Percentiles rank a stretch among this genome's conserved stretches.
phyloP scores from a whole-genome alignment of 2,113 vertebrate species.

The Procavia capensis region DNA sequence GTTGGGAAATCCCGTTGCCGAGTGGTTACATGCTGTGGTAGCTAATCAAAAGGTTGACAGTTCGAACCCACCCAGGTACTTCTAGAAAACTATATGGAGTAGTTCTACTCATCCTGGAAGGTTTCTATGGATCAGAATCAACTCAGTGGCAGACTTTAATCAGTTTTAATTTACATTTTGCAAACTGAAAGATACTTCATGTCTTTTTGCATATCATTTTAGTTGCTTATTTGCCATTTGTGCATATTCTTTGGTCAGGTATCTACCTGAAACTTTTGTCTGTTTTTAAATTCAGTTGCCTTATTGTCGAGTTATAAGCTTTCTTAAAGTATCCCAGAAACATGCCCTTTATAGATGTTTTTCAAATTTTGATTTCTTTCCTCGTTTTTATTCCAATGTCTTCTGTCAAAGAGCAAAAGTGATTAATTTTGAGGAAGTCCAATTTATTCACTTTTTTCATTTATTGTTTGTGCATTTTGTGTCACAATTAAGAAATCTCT shows the following conservation, averaged over 20 bases:
- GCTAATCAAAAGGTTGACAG: too few species aligned
- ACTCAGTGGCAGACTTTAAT: too few species aligned
- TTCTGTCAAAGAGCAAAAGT: background rate
- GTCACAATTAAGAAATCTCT: background rate
- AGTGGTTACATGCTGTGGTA: too few species aligned
- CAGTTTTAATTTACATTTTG: background rate
- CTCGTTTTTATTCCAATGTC: background rate
- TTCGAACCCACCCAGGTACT: too few species aligned
- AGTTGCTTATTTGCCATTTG: too few species aligned
- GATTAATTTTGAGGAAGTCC: too few species aligned
- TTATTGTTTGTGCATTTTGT: background rate
- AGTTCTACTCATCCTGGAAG: too few species aligned
- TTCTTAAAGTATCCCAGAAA: background rate
- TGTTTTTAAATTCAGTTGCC: background rate
- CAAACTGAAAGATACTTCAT: background rate
- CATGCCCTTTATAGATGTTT: slow-evolving; percentile 12
- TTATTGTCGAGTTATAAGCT: background rate
- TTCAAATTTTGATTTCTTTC: background rate
- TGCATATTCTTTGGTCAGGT: background rate
- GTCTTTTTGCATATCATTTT: background rate
- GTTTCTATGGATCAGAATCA: too few species aligned
- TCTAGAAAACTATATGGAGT: too few species aligned
- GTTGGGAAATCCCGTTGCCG: too few species aligned
- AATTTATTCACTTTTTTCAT: background rate
- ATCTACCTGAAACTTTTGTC: background rate